Conservation (phyloP, 2,113 vertebrate genomes). For the Anguilla rostrata region DNA sequence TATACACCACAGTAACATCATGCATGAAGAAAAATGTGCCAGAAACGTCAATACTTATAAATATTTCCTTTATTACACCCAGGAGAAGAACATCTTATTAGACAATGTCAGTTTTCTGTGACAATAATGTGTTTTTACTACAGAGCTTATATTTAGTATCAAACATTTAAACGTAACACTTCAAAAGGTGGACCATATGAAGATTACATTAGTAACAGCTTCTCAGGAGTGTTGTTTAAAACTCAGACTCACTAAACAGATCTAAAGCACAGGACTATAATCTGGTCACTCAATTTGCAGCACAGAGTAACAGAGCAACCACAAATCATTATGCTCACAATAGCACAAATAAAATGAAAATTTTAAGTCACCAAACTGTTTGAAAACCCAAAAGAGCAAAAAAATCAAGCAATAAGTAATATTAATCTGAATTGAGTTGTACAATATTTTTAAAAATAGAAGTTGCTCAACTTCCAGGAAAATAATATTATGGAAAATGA, state of each 20-base stretch:
- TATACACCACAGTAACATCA: too few species aligned
- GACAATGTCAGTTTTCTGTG: constrained; percentile 15
- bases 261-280: not conserved
- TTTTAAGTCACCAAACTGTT: not conserved
- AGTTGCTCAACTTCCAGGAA: not conserved
- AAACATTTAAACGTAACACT: constrained; percentile 2
- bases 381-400: not conserved
- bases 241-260: not conserved
- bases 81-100: constrained; percentile 16
- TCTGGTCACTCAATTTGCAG: not conserved
- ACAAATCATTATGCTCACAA: not conserved
- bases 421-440: not conserved
- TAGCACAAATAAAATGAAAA: not conserved
- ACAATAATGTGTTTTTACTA: constrained; percentile 10
- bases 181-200: not conserved
- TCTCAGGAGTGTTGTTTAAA: not conserved
- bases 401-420: not conserved
- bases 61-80: constrained; percentile 17
- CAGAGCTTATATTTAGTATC: constrained; percentile 4
- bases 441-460: not conserved
- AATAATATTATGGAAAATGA: not conserved
- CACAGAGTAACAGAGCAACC: not conserved
- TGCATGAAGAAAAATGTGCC: too few species aligned
- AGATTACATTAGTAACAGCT: not conserved
- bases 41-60: not conserved